Conservation (phyloP, 2,888 invertebrate genomes). For the Cremastinae sp. region DNA sequence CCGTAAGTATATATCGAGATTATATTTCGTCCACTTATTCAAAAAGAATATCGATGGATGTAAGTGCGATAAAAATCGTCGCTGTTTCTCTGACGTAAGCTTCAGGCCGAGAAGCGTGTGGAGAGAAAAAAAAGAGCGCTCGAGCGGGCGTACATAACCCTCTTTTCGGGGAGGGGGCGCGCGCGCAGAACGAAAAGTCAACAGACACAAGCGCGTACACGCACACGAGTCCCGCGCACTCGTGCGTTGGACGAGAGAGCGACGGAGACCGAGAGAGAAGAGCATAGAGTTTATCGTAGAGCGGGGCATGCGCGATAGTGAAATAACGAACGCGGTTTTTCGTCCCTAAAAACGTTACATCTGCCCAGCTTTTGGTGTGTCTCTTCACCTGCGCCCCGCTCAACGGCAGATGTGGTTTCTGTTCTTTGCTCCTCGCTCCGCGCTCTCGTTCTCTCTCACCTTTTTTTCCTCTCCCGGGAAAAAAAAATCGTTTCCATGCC, state of each 20-base stretch:
- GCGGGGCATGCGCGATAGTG: slow-evolving; percentile 46
- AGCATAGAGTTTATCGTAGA: slow-evolving; percentile 6
- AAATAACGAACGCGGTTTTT: slow-evolving; percentile 38
- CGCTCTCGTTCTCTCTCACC: slow-evolving; percentile 61
- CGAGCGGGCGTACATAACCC: slow-evolving; percentile 39
- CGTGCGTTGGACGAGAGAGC: slow-evolving; percentile 8
- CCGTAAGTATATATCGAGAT: too few relatives aligned
- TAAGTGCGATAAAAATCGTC: slow-evolving; percentile 32
- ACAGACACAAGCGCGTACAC: slow-evolving; percentile 14
- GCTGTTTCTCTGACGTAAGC: slow-evolving; percentile 54
- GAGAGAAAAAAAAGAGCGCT: slow-evolving; percentile 9
- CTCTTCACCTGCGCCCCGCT: slow-evolving; percentile 75
- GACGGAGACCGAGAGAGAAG: neutral
- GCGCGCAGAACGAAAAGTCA: slow-evolving; percentile 38
- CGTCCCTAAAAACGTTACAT: slow-evolving; percentile 72
- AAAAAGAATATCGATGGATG: neutral
- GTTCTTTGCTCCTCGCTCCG: slow-evolving; percentile 57
- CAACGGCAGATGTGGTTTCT: slow-evolving; percentile 71
- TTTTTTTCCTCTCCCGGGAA: slow-evolving; percentile 28
- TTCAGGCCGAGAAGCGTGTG: slow-evolving; percentile 18
- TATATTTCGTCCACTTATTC: neutral
- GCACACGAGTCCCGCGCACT: neutral
- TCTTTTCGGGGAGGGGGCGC: slow-evolving; percentile 4
- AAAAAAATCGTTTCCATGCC: slow-evolving; percentile 57
- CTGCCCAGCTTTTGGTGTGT: slow-evolving; percentile 67